Evolutionary conservation across 2,797 vertebrate genomes (phyloP), one percentile per base, ranked within the genome.

Genomic region (Siniperca obscura): DNA sequence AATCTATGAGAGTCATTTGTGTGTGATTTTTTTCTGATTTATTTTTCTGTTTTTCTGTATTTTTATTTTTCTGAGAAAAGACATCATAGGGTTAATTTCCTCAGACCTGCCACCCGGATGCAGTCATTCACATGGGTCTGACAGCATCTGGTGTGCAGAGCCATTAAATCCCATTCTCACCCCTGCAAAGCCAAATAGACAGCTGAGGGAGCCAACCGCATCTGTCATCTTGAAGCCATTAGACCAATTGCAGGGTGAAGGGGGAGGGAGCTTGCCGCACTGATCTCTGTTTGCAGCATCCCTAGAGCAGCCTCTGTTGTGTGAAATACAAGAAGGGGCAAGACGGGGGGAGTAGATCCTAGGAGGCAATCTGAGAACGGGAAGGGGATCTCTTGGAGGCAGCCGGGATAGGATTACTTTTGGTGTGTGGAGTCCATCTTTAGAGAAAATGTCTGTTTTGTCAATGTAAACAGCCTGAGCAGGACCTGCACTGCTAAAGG

Each of bases 271-370:
- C 76, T 76, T 36, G 79, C 78, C 69, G 85, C 86, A 86, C 84
- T 87, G 88, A 90, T 92, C 90, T 93, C 83, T 94, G 92, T 90
- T 94, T 95, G 94, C 94, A 95, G 95, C 95, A 95, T 96, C 95
- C 91, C 86, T 90, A 83, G 77, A 94, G 91, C 87, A 92, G 92
- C 84, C 86, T 89, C 88, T 94, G 91, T 88, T 94, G 90, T 91
- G 90, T 90, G 87, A 92, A 94, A 91, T 91, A 92, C 87, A 92
- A 92, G 88, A 91, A 92, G 93, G 90, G 84, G 76, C 89, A 80
- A 89, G 83, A 90, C 84, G 75, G 85, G 83, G 81, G 80, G 77
- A 81, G 60, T 76, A 78, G 78, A 87, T 90, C 73, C 77, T 76
- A 62, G 70, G 55, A 90, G 87, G 78, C 78, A 86, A 85, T 81